Conservation (phyloP, 2,113 vertebrate species). For the Alectura lathami region DNA sequence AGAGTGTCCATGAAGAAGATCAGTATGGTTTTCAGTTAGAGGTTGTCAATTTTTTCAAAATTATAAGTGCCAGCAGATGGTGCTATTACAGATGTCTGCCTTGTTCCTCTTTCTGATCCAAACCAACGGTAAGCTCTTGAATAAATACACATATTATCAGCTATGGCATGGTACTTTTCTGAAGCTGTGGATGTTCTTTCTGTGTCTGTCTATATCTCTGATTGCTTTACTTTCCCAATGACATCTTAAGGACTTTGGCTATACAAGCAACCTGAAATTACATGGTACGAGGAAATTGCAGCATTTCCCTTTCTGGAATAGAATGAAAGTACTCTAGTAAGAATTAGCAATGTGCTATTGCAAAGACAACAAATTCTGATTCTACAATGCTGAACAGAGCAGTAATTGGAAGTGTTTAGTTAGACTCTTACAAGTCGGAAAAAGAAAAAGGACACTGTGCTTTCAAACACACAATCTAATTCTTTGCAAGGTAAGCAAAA, state of each 20-base stretch:
- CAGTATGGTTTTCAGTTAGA: not conserved
- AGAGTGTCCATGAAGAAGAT: not conserved
- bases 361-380: not conserved
- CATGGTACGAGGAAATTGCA: not conserved
- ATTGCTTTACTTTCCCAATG: not conserved
- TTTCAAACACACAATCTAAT: not conserved
- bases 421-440: not conserved
- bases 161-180: not conserved
- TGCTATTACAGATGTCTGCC: not conserved
- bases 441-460: not conserved
- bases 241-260: not conserved
- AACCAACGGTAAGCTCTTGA: not conserved
- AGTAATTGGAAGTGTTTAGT: not conserved
- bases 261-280: not conserved
- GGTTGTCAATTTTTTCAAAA: not conserved
- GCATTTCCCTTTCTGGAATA: not conserved
- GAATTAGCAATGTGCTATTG: not conserved
- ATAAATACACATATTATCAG: not conserved
- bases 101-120: not conserved
- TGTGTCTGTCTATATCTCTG: not conserved
- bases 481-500: not conserved
- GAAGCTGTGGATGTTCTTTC: not conserved
- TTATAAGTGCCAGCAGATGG: not conserved
- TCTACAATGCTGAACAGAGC: not conserved
- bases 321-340: not conserved